These are phyloP conservation scores for Temnothorax ravouxi DNA, from an alignment of 2,888 invertebrate species.

Conservation along the genomic window DNA sequence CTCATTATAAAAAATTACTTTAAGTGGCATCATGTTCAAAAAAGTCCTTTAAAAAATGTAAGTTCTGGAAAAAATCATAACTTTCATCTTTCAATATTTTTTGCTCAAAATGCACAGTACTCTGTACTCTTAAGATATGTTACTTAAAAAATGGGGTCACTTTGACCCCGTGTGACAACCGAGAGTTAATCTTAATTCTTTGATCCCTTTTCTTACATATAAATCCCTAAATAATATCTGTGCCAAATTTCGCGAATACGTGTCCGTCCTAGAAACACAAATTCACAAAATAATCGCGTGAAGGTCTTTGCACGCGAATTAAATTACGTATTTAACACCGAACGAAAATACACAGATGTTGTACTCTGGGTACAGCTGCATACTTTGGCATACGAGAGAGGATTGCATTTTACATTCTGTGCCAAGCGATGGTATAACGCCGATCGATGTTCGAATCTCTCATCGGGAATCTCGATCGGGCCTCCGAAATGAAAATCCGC, in stretches of 20 bases:
- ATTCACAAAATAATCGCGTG: not conserved
- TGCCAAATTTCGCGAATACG: slow-evolving; percentile 2
- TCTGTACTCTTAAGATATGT: too few species aligned
- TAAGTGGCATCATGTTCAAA: too few species aligned
- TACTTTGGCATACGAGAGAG: slow-evolving; percentile 74
- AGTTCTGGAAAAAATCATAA: too few species aligned
- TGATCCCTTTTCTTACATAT: slow-evolving; percentile 15
- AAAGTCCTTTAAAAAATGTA: too few species aligned
- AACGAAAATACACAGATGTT: slow-evolving; percentile 60
- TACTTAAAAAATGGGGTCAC: too few species aligned
- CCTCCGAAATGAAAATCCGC: slow-evolving; percentile 53
- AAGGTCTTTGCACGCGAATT: slow-evolving; percentile 13
- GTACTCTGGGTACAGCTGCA: slow-evolving; percentile 72
- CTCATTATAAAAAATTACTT: too few species aligned
- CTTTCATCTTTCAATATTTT: too few species aligned
- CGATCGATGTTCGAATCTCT: slow-evolving; percentile 40
- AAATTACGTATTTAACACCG: slow-evolving; percentile 27
- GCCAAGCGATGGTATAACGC: slow-evolving; percentile 68
- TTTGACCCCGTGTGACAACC: too few species aligned
- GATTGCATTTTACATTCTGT: slow-evolving; percentile 68
- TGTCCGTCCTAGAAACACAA: not conserved
- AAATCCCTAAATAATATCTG: slow-evolving; percentile 14
- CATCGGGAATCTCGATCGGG: slow-evolving; percentile 46
- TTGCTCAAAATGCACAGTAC: too few species aligned
- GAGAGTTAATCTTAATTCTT: slow-evolving; percentile 10